phyloP scores from a whole-genome alignment of 2,888 invertebrate species.

The Eremobia ochroleuca region DNA sequence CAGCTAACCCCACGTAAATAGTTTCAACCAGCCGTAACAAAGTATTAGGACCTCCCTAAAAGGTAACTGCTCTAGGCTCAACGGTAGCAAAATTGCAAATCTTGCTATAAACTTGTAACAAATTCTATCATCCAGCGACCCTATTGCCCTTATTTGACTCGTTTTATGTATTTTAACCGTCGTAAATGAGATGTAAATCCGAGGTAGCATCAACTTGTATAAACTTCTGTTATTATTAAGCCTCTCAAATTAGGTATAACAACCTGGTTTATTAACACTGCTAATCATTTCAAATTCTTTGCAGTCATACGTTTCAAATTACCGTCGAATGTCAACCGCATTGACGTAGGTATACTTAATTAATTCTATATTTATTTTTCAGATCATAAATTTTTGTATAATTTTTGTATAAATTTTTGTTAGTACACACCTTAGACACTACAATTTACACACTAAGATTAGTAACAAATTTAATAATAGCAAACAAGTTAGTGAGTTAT shows the following conservation, averaged over 20 bases:
- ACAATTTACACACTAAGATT: no score
- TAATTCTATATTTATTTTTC: no score
- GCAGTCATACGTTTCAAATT: slow-evolving; percentile 23
- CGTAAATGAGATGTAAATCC: slow-evolving; percentile 79
- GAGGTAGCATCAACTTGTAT: slow-evolving; percentile 70
- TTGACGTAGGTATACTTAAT: not conserved
- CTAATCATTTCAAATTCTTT: slow-evolving; percentile 58
- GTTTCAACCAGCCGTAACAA: slow-evolving; percentile 64
- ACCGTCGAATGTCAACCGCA: slow-evolving; percentile 1
- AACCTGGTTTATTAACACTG: slow-evolving; percentile 48
- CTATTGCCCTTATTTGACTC: slow-evolving; percentile 54
- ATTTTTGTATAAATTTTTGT: no score
- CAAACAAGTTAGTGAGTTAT: no score
- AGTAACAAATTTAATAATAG: no score
- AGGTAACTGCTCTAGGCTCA: slow-evolving; percentile 73
- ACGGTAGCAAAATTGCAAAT: slow-evolving; percentile 70
- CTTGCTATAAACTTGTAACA: slow-evolving; percentile 72
- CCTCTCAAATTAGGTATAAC: slow-evolving; percentile 62
- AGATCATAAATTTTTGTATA: no score
- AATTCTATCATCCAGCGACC: slow-evolving; percentile 66
- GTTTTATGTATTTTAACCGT: slow-evolving; percentile 69
- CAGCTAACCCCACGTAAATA: slow-evolving; percentile 59
- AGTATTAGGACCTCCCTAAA: slow-evolving; percentile 68
- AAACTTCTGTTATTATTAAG: slow-evolving; percentile 73
- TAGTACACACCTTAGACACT: no score